Conservation (phyloP, 2,113 vertebrate genomes). For the Manacus vitellinus region DNA sequence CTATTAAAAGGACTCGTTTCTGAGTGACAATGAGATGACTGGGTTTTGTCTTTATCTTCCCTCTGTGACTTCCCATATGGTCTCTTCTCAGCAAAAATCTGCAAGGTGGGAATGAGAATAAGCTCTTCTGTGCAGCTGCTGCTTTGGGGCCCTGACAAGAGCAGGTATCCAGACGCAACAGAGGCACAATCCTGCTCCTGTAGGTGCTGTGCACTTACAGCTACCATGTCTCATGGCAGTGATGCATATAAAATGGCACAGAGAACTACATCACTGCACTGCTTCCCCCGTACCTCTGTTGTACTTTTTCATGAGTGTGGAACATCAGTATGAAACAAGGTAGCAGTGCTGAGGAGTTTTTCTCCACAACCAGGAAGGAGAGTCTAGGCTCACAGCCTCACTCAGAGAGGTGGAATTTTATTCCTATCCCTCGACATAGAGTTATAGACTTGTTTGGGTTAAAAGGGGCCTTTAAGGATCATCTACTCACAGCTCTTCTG, state of each 20-base stretch:
- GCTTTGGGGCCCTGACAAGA: background rate
- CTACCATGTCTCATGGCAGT: background rate
- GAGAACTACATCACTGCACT: background rate
- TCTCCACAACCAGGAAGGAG: background rate
- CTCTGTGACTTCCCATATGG: background rate
- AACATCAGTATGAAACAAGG: accelerated
- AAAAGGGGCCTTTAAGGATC: background rate
- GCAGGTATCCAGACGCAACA: accelerated
- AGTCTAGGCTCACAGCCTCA: background rate
- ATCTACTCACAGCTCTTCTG: background rate
- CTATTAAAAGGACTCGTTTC: background rate
- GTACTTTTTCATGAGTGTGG: background rate
- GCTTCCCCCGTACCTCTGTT: background rate
- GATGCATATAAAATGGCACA: background rate
- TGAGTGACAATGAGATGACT: background rate
- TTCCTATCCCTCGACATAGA: background rate
- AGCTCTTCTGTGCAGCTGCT: background rate
- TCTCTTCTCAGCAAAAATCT: background rate
- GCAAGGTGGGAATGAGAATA: background rate
- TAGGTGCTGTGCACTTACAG: accelerated
- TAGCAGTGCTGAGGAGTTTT: background rate
- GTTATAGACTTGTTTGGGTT: background rate
- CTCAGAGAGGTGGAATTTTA: background rate
- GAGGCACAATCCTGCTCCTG: background rate
- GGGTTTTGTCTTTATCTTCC: background rate